A percentile compares a stretch with the other conserved stretches of the same genome.
phyloP scores from a whole-genome alignment of 1,140 invertebrate genomes.

The Leptinotarsa defecta region DNA sequence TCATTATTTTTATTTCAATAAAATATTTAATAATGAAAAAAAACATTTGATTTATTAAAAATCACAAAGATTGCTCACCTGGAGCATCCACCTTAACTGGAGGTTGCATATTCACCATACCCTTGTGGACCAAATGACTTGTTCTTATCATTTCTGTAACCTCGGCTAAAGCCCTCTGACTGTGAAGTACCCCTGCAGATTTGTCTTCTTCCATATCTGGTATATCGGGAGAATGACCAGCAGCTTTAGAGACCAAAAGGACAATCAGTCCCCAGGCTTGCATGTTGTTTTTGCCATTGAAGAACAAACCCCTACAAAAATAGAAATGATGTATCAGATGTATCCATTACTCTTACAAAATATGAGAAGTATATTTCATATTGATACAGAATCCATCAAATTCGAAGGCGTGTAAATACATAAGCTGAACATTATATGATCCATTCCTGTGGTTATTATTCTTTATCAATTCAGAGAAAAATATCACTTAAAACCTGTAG shows the following conservation, averaged over 20 bases:
- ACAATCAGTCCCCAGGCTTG: conserved; percentile 93
- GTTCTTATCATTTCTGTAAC: conserved; percentile 98
- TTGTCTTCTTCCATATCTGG: conserved; percentile 83
- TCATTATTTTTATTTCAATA: no score
- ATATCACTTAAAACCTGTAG: no score
- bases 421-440: no score
- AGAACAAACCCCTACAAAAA: conserved; percentile 71
- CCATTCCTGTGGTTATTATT: no score
- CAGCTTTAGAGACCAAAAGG: conserved; percentile 87
- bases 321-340: no score
- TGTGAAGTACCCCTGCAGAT: conserved; percentile 78
- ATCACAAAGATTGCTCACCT: conserved; percentile 3
- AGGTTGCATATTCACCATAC: conserved; percentile 76
- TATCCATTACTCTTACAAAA: no score
- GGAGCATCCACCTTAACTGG: conserved; percentile 34
- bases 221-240: conserved; percentile 76
- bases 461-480: no score
- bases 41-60: no score
- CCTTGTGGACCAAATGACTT: conserved; percentile 93
- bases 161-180: conserved; percentile 89
- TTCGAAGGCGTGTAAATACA: no score
- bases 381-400: no score
- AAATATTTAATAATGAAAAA: no score
- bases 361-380: no score
- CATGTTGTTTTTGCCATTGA: conserved; percentile 90